Percentiles rank a stretch among this genome's conserved stretches.
Evolutionary conservation across 2,888 invertebrate genomes (phyloP).

Genomic region (Stenichneumon culpator): DNA sequence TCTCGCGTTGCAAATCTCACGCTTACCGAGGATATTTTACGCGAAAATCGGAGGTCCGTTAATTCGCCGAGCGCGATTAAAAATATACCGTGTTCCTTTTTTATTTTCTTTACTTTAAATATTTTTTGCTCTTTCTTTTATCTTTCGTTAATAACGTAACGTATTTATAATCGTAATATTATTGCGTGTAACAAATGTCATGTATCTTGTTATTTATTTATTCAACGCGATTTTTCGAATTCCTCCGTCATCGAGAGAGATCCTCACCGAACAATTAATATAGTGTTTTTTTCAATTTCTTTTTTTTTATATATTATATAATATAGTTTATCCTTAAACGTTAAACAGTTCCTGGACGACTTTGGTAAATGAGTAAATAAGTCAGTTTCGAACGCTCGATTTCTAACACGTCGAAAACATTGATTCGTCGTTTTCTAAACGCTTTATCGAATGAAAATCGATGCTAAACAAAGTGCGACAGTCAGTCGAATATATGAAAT

Average conservation of each 20-base stretch:
- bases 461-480: slow-evolving; percentile 10
- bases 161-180: slow-evolving; percentile 53
- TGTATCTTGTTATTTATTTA: slow-evolving; percentile 26
- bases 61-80: slow-evolving; percentile 35
- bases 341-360: slow-evolving; percentile 66
- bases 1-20: neutral
- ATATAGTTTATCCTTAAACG: slow-evolving; percentile 47
- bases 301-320: slow-evolving; percentile 33
- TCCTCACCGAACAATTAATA: slow-evolving; percentile 46
- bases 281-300: slow-evolving; percentile 17
- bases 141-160: slow-evolving; percentile 43
- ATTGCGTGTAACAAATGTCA: slow-evolving; percentile 65
- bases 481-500: neutral
- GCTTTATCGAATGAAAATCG: slow-evolving; percentile 40
- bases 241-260: slow-evolving; percentile 41
- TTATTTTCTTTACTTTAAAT: neutral
- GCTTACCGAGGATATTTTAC: neutral
- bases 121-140: neutral
- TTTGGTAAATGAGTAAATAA: slow-evolving; percentile 61
- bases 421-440: slow-evolving; percentile 53
- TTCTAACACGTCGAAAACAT: slow-evolving; percentile 41
- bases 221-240: slow-evolving; percentile 49
- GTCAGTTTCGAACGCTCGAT: slow-evolving; percentile 25
- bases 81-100: slow-evolving; percentile 23
- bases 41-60: slow-evolving; percentile 22